phyloP scores from a whole-genome alignment of 2,888 invertebrate genomes.

The Lutraria lutraria region DNA sequence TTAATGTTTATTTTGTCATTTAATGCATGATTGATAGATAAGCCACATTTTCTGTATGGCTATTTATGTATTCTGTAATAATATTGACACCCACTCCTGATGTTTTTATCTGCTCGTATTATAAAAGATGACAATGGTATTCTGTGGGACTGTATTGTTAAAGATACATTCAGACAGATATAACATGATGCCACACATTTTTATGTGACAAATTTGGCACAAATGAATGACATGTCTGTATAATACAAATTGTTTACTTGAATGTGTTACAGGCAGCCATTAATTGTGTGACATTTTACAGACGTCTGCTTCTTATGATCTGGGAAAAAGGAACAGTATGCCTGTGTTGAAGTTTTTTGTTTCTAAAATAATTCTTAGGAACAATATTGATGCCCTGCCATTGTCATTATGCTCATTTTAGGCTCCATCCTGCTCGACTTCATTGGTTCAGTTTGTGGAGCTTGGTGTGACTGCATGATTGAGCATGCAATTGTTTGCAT shows the following conservation, averaged over 20 bases:
- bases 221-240: not conserved
- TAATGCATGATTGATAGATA: not conserved
- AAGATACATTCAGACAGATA: not conserved
- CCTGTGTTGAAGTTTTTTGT: no score
- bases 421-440: no score
- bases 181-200: not conserved
- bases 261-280: no score
- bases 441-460: no score
- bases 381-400: no score
- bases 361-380: no score
- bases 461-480: no score
- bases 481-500: no score
- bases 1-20: not conserved
- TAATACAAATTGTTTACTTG: not conserved
- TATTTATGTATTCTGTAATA: not conserved
- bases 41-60: not conserved
- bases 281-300: no score
- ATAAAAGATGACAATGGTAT: not conserved
- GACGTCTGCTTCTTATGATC: no score
- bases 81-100: not conserved
- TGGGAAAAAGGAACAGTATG: no score
- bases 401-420: no score
- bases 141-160: not conserved
- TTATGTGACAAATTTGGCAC: conserved; percentile 3
- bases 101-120: not conserved